Evolutionary conservation across 2,797 vertebrate species (phyloP).

Genomic region (Eulemur albifrons): DNA sequence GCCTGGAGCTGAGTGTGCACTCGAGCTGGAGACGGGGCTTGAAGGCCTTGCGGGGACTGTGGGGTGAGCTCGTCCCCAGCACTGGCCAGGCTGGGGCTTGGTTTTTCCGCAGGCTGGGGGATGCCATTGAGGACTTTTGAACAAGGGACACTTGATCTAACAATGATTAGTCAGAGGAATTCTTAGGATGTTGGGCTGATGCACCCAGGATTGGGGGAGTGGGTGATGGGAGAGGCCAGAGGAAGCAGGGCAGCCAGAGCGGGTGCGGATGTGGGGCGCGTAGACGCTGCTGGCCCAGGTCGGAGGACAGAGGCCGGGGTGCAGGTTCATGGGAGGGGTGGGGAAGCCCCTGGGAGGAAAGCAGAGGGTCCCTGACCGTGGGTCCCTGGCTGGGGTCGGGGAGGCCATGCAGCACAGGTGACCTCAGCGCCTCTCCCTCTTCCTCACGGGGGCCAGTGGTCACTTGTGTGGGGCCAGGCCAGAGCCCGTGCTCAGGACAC

Average conservation of each 20-base stretch:
- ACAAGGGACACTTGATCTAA: neutral
- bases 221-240: neutral
- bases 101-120: neutral
- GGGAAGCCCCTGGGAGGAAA: neutral
- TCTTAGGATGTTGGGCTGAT: neutral
- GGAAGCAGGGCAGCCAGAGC: neutral
- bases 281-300: neutral
- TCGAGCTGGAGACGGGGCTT: neutral
- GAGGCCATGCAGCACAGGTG: neutral
- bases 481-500: neutral
- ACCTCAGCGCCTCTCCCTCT: neutral
- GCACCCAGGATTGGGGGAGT: neutral
- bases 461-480: neutral
- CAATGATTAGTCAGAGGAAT: neutral
- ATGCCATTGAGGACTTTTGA: neutral
- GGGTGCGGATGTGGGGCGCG: rapidly evolving
- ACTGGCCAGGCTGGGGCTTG: neutral
- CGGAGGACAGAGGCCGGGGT: neutral
- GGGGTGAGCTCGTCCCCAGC: neutral
- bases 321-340: neutral
- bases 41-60: neutral
- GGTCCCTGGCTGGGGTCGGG: neutral
- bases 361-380: neutral
- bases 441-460: neutral
- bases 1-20: neutral